A percentile compares a stretch with the other conserved stretches of the same genome.
phyloP scores from a whole-genome alignment of 2,888 invertebrate genomes.

The Tachina grossa region DNA sequence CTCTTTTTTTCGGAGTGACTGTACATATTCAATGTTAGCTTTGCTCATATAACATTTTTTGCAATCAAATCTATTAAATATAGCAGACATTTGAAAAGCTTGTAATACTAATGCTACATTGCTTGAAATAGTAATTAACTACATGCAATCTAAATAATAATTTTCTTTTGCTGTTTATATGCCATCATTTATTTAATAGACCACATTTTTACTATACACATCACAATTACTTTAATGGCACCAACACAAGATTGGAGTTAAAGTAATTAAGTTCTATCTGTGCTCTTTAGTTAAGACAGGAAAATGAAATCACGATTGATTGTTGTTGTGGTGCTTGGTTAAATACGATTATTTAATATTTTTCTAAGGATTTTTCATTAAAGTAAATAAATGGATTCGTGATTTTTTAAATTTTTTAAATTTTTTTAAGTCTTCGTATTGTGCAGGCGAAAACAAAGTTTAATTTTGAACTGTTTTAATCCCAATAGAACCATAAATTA shows the following conservation, averaged over 20 bases:
- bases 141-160: not conserved
- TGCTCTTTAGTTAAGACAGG: too few relatives aligned
- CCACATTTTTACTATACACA: not conserved
- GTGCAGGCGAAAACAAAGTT: too few relatives aligned
- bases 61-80: not conserved
- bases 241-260: not conserved
- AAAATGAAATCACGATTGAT: too few relatives aligned
- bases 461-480: too few relatives aligned
- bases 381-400: too few relatives aligned
- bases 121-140: not conserved
- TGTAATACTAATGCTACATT: not conserved
- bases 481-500: too few relatives aligned
- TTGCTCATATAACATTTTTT: not conserved
- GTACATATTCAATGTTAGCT: not conserved
- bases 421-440: too few relatives aligned
- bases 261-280: not conserved
- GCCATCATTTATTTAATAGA: not conserved
- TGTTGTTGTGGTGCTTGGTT: too few relatives aligned
- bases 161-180: not conserved
- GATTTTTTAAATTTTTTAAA: too few relatives aligned
- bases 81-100: not conserved
- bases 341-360: too few relatives aligned
- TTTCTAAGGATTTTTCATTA: too few relatives aligned
- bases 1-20: too few relatives aligned
- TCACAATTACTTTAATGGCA: not conserved